Base-by-base conservation (phyloP, 2,888 invertebrate species). In the Barypeithes pellucidus region DNA sequence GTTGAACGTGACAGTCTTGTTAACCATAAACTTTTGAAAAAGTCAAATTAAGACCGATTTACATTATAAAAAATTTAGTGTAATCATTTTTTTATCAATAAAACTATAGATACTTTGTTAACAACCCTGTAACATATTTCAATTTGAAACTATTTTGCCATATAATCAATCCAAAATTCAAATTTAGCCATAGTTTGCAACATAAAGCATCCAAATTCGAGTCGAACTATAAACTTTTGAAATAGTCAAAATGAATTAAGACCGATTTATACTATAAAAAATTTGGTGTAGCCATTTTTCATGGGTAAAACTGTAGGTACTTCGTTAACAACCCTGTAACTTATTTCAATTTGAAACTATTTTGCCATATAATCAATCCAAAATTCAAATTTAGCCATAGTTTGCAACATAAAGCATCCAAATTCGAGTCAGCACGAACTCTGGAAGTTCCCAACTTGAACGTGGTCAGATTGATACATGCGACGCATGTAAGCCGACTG, bases 391-490 rank as follows among this genome's bases (percentile, higher is more conserved):
- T 60, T 68, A 36, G 68, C 45, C 22, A 39, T 16, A 68, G 50
- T 68, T 68, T 68, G 45, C 59, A 60, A 61, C 61, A 61, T 68
- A 54, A 59, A 45, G 59, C 54, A 33, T 61, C 39, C 36, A 68
- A 50, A 50, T 61, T 33, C 54, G 29, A 24, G 61, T 43, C 20
- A 54, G 54, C 70, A 70, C 70, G 41, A 60, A 70, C 47, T 57
- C 47, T 59, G 59, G 54, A 67, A 73, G 54, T 73, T 67, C 61
- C 72, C 33, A 43, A 62, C 63, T 63, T 52, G 52, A 54, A 50
- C 70, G 54, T 70, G 70, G 61, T 70, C 59, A 43, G 71, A 75
- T 71, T 75, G 75, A 70, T 75, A 73, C 73, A 73, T 73, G 68
- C 50, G 73, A 62, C 62, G 62, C 68, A 45, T 73, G 69, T 65